These are phyloP conservation scores for Carapus acus DNA, from an alignment of 2,797 vertebrate species.

Conservation along the genomic window DNA sequence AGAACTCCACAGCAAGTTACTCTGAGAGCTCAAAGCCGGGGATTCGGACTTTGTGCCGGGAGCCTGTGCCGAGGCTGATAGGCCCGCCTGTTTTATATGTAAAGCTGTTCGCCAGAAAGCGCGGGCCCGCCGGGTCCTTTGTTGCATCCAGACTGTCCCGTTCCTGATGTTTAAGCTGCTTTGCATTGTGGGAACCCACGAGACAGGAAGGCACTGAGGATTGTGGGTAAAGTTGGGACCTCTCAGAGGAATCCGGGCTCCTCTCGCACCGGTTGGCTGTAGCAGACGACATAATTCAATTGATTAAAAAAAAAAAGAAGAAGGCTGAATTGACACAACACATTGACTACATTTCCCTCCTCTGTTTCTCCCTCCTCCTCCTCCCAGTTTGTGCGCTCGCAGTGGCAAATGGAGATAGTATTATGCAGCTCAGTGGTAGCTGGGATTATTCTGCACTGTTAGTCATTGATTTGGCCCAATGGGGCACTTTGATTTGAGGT, in stretches of 20 bases:
- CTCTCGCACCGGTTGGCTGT: slow-evolving; percentile 28
- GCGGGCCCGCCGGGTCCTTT: slow-evolving; percentile 63
- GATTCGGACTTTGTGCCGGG: slow-evolving; percentile 63
- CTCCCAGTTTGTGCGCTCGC: slow-evolving; percentile 16
- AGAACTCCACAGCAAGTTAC: slow-evolving; percentile 59
- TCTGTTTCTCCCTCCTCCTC: slow-evolving; percentile 1
- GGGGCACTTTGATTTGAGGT: slow-evolving; percentile 48
- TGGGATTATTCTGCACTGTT: slow-evolving; percentile 41
- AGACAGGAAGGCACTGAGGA: slow-evolving; percentile 40
- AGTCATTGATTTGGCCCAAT: slow-evolving; percentile 50
- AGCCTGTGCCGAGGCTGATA: slow-evolving; percentile 71
- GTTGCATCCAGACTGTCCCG: slow-evolving; percentile 59
- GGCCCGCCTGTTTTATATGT: slow-evolving; percentile 72
- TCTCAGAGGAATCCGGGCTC: slow-evolving; percentile 29
- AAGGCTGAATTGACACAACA: neutral
- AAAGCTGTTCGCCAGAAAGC: slow-evolving; percentile 68
- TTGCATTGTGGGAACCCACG: slow-evolving; percentile 60
- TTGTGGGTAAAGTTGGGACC: slow-evolving; percentile 51
- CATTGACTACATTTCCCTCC: neutral
- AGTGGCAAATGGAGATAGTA: slow-evolving; percentile 33
- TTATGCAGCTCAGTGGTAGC: slow-evolving; percentile 17
- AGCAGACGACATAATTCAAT: slow-evolving; percentile 17
- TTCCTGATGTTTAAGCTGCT: slow-evolving; percentile 64
- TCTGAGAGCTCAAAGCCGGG: slow-evolving; percentile 61
- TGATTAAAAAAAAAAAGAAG: neutral